These are phyloP conservation scores for Dasysyrphus albostriatus DNA, from an alignment of 2,888 invertebrate genomes.

Conservation along the genomic window DNA sequence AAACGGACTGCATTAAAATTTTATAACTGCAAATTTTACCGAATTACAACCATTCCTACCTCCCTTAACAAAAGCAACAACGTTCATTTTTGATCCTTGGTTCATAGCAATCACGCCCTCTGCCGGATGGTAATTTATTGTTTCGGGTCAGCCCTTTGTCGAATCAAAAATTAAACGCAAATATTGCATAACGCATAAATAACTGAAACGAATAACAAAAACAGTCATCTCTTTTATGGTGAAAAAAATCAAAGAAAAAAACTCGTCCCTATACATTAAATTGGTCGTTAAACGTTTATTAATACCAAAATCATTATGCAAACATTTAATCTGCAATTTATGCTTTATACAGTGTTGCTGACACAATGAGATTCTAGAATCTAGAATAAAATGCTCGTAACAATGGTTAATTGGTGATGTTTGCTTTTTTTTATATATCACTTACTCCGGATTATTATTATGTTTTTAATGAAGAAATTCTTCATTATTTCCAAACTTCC, in stretches of 20 bases:
- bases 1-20: slow-evolving; percentile 56
- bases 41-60: slow-evolving; percentile 51
- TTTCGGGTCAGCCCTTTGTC: slow-evolving; percentile 54
- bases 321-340: slow-evolving; percentile 63
- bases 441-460: slow-evolving; percentile 16
- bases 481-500: background rate
- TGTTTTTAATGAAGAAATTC: slow-evolving; percentile 19
- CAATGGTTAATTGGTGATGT: slow-evolving; percentile 53
- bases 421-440: slow-evolving; percentile 40
- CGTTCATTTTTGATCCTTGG: background rate
- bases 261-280: slow-evolving; percentile 24
- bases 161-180: slow-evolving; percentile 66
- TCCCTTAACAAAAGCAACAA: background rate
- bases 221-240: slow-evolving; percentile 20
- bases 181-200: slow-evolving; percentile 62
- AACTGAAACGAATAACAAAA: slow-evolving; percentile 43
- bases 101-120: slow-evolving; percentile 11
- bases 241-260: background rate
- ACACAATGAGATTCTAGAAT: slow-evolving; percentile 54
- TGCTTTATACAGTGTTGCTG: slow-evolving; percentile 43
- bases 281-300: slow-evolving; percentile 68
- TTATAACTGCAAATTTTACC: slow-evolving; percentile 61
- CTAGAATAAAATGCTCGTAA: slow-evolving; percentile 50
- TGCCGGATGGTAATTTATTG: slow-evolving; percentile 57
- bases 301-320: slow-evolving; percentile 63